Evolutionary conservation across 2,888 invertebrate genomes (phyloP), one percentile per base, ranked within the genome.

Genomic region (Diloba caeruleocephala): DNA sequence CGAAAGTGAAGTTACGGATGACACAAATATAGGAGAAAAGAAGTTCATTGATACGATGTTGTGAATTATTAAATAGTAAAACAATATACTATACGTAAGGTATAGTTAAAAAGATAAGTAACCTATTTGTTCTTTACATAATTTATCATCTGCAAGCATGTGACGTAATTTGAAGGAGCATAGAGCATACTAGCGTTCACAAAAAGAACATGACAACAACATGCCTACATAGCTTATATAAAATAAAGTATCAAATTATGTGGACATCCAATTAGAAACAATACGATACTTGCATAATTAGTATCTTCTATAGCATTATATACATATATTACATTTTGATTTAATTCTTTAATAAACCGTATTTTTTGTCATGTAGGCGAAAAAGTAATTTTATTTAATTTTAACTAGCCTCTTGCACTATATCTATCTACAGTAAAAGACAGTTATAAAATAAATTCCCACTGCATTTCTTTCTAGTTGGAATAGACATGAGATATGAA

Each of bases 391-490:
- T 12, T 12, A 43, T 26, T 28, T 1, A 25, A 31, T 46, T 36
- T 3, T 13, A 15, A 26, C 29, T 42, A 10, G 17, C 43, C 15
- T 25, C 12, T n/a, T n/a, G n/a, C n/a, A 41, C 15, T 48, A 39
- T 12, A 38, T 36, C 28, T 53, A 50, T 34, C 57, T 63, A 67
- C 57, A 64, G 52, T 68, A 53, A 59, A 54, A 38, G 7, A 57
- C 51, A 55, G 34, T 32, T 59, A 55, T 28, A 67, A 65, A 71
- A 67, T 71, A 46, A 71, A 63, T 66, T 66, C 44, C 41, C n/a
- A 48, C 31, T 53, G 48, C 59, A 46, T 65, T 57, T 57, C n/a
- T 61, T 57, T 42, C 32, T 51, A 71, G 23, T 45, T 44, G 17
- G 25, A 59, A 48, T 60, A 43, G 43, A 66, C 36, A 57, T 38